Percentiles rank a stretch among this genome's conserved stretches.
phyloP scores from a whole-genome alignment of 2,888 invertebrate genomes.

The Proisotoma minuta region DNA sequence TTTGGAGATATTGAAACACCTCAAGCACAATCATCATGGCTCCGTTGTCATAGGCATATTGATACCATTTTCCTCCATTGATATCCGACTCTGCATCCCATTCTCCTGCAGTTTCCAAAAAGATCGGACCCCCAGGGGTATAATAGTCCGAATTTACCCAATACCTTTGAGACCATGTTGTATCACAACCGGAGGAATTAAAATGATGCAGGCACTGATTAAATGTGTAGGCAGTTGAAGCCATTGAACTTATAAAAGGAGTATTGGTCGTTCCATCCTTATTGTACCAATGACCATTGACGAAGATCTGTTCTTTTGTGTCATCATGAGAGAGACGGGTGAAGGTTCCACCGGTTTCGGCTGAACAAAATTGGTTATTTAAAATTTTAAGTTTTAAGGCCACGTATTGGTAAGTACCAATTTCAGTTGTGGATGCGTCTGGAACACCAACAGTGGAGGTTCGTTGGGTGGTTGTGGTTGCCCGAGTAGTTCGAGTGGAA shows the following conservation, averaged over 20 bases:
- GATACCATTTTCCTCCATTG: slow-evolving; percentile 21
- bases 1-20: too few relatives aligned
- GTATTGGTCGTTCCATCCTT: not conserved
- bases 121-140: slow-evolving; percentile 20
- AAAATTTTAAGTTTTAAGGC: too few relatives aligned
- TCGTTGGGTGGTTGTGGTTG: too few relatives aligned
- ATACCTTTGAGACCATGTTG: slow-evolving; percentile 26
- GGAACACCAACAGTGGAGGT: too few relatives aligned
- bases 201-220: slow-evolving; percentile 25
- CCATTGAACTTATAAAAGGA: not conserved
- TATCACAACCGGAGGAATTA: slow-evolving; percentile 14
- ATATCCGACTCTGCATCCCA: slow-evolving; percentile 21
- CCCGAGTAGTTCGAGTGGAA: too few relatives aligned
- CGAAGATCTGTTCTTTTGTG: not conserved
- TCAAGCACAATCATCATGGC: slow-evolving; percentile 23
- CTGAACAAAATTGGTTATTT: too few relatives aligned
- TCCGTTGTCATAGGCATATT: slow-evolving; percentile 18
- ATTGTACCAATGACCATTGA: slow-evolving; percentile 1
- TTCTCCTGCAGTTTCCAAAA: slow-evolving; percentile 27
- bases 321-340: not conserved
- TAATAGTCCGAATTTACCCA: slow-evolving; percentile 25
- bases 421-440: too few relatives aligned
- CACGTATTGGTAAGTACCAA: too few relatives aligned
- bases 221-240: slow-evolving; percentile 6
- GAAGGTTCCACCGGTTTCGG: too few relatives aligned